phyloP scores from a whole-genome alignment of 1,140 invertebrate genomes.

The Drosophila sp. region DNA sequence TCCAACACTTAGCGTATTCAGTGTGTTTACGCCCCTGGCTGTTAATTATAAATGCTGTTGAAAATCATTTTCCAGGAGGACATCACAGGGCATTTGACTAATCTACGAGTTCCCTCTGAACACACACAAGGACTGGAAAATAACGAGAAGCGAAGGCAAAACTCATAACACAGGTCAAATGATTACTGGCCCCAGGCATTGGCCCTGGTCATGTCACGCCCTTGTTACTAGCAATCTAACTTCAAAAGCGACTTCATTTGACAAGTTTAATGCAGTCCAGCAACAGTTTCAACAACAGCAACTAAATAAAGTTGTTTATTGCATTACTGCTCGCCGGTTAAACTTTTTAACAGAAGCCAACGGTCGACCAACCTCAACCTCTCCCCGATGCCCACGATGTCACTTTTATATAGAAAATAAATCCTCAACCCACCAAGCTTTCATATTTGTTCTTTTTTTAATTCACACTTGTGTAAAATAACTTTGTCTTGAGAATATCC shows the following conservation, averaged over 20 bases:
- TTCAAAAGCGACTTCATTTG: constrained; percentile 75
- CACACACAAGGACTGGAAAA: background rate
- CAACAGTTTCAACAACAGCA: constrained; percentile 62
- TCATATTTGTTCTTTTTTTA: constrained; percentile 7
- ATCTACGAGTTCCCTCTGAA: constrained; percentile 35
- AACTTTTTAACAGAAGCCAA: constrained; percentile 63
- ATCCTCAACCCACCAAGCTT: constrained; percentile 23
- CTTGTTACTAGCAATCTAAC: constrained; percentile 66
- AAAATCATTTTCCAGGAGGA: constrained; percentile 57
- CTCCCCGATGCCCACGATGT: constrained; percentile 11
- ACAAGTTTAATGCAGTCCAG: constrained; percentile 77
- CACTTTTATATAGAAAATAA: constrained; percentile 69
- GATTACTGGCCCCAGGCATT: constrained; percentile 33
- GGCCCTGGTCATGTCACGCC: constrained; percentile 30
- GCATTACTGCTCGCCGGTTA: constrained; percentile 68
- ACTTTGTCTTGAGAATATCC: background rate
- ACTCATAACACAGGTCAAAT: constrained; percentile 6
- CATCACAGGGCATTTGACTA: constrained; percentile 63
- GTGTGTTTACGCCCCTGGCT: constrained; percentile 48
- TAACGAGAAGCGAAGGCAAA: constrained; percentile 4
- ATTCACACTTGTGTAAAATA: too few relatives aligned
- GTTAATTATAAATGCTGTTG: constrained; percentile 67
- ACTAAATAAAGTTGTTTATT: constrained; percentile 59
- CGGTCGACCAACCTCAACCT: constrained; percentile 15
- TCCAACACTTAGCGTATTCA: constrained; percentile 26